A percentile compares a stretch with the other conserved stretches of the same genome.
These are phyloP conservation scores for Smittia sp. DNA, from an alignment of 2,888 invertebrate genomes.

Conservation along the genomic window DNA sequence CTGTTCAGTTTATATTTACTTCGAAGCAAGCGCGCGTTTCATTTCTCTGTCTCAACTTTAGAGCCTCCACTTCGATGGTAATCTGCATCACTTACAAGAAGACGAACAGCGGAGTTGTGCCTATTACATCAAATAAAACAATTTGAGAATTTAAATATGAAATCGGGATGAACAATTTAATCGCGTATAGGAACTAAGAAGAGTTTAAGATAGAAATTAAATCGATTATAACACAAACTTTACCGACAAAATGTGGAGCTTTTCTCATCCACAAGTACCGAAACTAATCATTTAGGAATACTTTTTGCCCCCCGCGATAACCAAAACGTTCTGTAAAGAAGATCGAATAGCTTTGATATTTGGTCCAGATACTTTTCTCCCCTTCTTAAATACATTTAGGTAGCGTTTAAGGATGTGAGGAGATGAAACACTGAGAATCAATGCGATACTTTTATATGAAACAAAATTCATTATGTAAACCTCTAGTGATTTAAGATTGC, in stretches of 20 bases:
- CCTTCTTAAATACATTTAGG: not conserved
- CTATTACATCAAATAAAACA: constrained; percentile 16
- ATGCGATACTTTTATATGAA: constrained; percentile 38
- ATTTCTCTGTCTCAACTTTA: not conserved
- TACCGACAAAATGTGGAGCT: constrained; percentile 1
- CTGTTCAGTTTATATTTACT: not conserved
- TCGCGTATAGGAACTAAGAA: not conserved
- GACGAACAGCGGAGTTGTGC: constrained; percentile 24
- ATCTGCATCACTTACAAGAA: not conserved
- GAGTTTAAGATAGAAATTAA: constrained; percentile 1
- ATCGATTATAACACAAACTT: not conserved
- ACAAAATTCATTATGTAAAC: constrained; percentile 2
- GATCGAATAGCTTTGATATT: not conserved
- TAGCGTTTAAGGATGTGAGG: not conserved
- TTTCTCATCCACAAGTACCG: constrained; percentile 2
- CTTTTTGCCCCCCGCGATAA: not conserved
- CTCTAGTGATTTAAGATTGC: not conserved
- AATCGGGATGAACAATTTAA: not conserved
- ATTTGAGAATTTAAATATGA: not conserved
- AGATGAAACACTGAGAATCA: constrained; percentile 20
- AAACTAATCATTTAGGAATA: constrained; percentile 9
- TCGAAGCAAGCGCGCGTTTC: not conserved
- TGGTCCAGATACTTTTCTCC: not conserved
- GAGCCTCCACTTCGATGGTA: not conserved
- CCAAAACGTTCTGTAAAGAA: not conserved